Evolutionary conservation across 2,113 vertebrate genomes (phyloP).

Genomic region (Perognathus longimembris): DNA sequence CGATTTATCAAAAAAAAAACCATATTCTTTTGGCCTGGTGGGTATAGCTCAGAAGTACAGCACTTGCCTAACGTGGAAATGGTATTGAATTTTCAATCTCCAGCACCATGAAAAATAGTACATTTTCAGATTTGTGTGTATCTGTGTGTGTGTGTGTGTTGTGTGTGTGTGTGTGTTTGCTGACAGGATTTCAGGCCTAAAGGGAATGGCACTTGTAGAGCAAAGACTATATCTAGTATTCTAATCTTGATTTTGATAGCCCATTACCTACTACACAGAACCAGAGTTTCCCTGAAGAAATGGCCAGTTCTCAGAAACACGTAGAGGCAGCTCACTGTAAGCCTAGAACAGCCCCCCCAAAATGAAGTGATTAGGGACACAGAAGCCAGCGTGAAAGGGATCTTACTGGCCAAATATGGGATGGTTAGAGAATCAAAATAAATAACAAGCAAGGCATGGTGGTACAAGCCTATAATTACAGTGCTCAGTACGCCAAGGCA

Average conservation of each 20-base stretch:
- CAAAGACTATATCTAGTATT: neutral
- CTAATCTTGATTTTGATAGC: slow-evolving; percentile 16
- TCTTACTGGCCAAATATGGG: neutral
- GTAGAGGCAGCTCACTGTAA: neutral
- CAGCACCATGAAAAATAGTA: neutral
- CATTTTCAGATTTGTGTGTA: neutral
- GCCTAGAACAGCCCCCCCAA: neutral
- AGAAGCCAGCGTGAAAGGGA: neutral
- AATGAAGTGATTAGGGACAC: neutral
- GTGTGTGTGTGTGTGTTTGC: slow-evolving; percentile 6
- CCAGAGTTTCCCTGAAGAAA: slow-evolving; percentile 17
- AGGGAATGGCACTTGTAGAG: neutral
- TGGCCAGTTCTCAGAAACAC: neutral
- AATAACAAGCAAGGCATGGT: neutral
- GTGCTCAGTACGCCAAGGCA: neutral
- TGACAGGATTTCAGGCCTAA: neutral
- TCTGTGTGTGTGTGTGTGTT: neutral
- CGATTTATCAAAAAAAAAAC: neutral
- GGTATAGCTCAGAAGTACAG: neutral
- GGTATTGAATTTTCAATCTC: neutral
- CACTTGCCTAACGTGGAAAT: neutral
- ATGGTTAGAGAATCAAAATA: slow-evolving; percentile 9
- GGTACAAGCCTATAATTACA: neutral
- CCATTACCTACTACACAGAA: slow-evolving; percentile 4
- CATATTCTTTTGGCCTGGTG: no score